Evolutionary conservation across 2,113 vertebrate species (phyloP), one percentile per base, ranked within the genome.

Genomic region (Eulemur macaco): DNA sequence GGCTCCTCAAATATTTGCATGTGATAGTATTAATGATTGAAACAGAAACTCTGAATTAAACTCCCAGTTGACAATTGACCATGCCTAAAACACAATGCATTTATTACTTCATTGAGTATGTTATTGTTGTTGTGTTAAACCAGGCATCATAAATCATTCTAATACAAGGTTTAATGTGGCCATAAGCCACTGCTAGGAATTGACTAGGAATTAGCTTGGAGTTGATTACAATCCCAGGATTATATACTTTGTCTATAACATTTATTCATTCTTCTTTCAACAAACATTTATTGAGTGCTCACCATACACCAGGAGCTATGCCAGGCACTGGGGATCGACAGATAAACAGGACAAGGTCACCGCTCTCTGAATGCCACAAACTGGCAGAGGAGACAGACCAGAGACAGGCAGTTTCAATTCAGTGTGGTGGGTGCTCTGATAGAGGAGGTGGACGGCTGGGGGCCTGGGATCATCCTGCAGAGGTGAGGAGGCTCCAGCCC

Each of bases 41-140:
- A 97, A 95, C 29, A 71, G n/a, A 91, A 96, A 85, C 31, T 81
- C 85, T 95, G 76, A 94, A 91, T 96, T 96, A 91, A 97, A 97
- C 95, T 94, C 23, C 93, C 92, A 85, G 39, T 90, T 95, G 58
- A 92, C 90, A 95, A 94, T 42, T 94, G 86, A 60, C 52, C 52
- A 77, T 94, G 84, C 58, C 84, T 95, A 92, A 96, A 96, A 94
- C 47, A 97, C 80, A 85, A 73, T 92, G 88, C 63, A 92, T 92
- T 90, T 73, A 37, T 92, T 93, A 95, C 66, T 88, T 96, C 39
- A 73, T 87, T 96, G 39, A 88, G 76, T 68, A 54, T 90, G 52
- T 88, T 94, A 94, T 84, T 94, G 76, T 92, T 13, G 0, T 31
- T 68, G 45, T 85, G 77, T 94, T 96, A 78, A 96, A 77, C 45